phyloP scores from a whole-genome alignment of 2,888 invertebrate genomes.

The Ochropleura plecta region DNA sequence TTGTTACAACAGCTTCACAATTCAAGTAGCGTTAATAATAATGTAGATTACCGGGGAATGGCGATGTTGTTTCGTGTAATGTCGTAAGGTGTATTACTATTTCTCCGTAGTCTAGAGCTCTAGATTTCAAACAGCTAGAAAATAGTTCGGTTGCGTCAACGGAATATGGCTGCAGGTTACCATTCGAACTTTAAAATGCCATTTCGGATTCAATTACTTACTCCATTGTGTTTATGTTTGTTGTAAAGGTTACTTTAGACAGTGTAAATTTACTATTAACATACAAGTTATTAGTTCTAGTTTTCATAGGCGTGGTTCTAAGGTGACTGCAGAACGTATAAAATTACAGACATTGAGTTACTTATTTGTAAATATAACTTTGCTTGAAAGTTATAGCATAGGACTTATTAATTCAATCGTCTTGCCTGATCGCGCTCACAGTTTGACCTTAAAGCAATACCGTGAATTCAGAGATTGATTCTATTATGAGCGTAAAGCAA shows the following conservation, averaged over 20 bases:
- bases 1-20: slow-evolving; percentile 28
- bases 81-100: slow-evolving; percentile 63
- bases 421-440: slow-evolving; percentile 29
- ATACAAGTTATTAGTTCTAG: slow-evolving; percentile 28
- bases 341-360: not conserved
- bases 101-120: slow-evolving; percentile 64
- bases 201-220: slow-evolving; percentile 61
- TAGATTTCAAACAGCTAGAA: slow-evolving; percentile 66
- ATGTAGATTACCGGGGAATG: slow-evolving; percentile 52
- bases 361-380: slow-evolving; percentile 2
- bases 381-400: not conserved
- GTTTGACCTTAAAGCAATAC: slow-evolving; percentile 39
- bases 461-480: slow-evolving; percentile 30
- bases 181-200: slow-evolving; percentile 63
- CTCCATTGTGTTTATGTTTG: slow-evolving; percentile 56
- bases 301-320: slow-evolving; percentile 33
- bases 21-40: slow-evolving; percentile 45
- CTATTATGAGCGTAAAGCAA: slow-evolving; percentile 20
- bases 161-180: slow-evolving; percentile 55
- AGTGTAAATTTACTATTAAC: slow-evolving; percentile 47
- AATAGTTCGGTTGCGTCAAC: slow-evolving; percentile 68
- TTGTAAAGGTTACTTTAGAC: slow-evolving; percentile 63
- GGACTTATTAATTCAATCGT: slow-evolving; percentile 14
- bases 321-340: not conserved
- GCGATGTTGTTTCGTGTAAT: slow-evolving; percentile 61